Evolutionary conservation across 2,888 invertebrate species (phyloP).

Genomic region (Octodonta nipae): DNA sequence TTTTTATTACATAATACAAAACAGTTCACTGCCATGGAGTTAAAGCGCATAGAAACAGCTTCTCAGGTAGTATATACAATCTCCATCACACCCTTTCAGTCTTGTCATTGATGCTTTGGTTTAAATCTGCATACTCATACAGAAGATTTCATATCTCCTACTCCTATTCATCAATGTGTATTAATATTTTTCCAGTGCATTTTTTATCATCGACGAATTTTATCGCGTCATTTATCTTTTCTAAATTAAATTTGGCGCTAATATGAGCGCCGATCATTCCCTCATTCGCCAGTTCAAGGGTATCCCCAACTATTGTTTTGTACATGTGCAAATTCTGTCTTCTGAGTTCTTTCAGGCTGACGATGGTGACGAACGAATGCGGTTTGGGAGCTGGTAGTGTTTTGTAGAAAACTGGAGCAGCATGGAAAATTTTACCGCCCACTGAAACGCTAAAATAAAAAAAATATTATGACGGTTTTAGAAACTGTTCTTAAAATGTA

Average conservation of each 20-base stretch:
- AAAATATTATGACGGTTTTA: no score
- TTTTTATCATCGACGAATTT: conserved; percentile 42
- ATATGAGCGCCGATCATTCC: conserved; percentile 46
- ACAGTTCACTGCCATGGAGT: no score
- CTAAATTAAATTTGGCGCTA: conserved; percentile 41
- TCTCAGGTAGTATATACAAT: no score
- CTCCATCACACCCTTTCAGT: no score
- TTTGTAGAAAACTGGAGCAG: conserved; percentile 22
- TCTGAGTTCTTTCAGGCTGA: conserved; percentile 29
- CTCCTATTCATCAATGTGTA: conserved; percentile 29
- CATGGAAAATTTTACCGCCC: conserved; percentile 37
- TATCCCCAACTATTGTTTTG: conserved; percentile 36
- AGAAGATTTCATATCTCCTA: no score
- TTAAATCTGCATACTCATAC: no score
- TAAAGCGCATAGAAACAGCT: no score
- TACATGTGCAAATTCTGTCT: conserved; percentile 42
- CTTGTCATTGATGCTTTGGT: no score
- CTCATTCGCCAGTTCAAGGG: conserved; percentile 47
- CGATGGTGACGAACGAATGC: conserved; percentile 25
- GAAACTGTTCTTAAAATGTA: background rate
- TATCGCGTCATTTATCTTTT: conserved; percentile 48
- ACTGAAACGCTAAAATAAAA: conserved; percentile 38
- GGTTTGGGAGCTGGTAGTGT: conserved; percentile 25
- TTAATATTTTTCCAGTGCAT: conserved; percentile 48
- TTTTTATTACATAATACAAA: no score